Base-by-base conservation (phyloP, 2,888 invertebrate genomes). In the Corythucha ciliata region DNA sequence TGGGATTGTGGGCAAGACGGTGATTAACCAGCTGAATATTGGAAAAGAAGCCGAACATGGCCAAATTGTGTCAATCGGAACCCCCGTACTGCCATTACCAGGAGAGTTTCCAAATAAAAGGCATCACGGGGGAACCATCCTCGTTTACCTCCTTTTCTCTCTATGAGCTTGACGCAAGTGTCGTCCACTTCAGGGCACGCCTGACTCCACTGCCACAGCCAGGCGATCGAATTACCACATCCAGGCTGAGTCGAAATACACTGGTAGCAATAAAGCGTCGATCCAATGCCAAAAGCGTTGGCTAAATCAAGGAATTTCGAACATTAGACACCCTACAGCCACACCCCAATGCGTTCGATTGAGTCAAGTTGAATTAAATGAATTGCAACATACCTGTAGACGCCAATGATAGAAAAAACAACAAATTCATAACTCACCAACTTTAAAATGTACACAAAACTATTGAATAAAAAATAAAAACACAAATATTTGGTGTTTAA, bases 181-280 rank as follows among this genome's bases (percentile, higher is more conserved):
- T 92, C 91, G 66, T 87, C 79, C 54, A 74, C 73, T 62, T 88
- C 86, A 0, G 85, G 86, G 64, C 92, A 92, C 3, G 80, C 77
- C 63, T 81, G 80, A 7, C 88, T 84, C 69, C 87, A 77, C 63
- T 80, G 79, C 73, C 76, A 79, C 8, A 75, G 64, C 89, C 90
- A 91, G 65, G 89, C 88, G 59, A 92, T 85, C 1, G 81, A 79
- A 32, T 80, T 79, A 16, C 79, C 82, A 69, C 92, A 92, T 2
- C 92, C 92, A 18, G 91, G 91, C 45, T 85, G 85, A 6, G 88
- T 88, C 6, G 88, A 82, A 16, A 85, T 86, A 66, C 92, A 92
- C 65, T 83, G 81, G 64, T 91, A 92, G 67, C 92, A 92, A 79
- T 87, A 88, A 63, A 89, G 51, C 10, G 61, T 59, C 27, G 60